Evolutionary conservation across 2,888 invertebrate genomes (phyloP).

Genomic region (Shargacucullia verbasci): DNA sequence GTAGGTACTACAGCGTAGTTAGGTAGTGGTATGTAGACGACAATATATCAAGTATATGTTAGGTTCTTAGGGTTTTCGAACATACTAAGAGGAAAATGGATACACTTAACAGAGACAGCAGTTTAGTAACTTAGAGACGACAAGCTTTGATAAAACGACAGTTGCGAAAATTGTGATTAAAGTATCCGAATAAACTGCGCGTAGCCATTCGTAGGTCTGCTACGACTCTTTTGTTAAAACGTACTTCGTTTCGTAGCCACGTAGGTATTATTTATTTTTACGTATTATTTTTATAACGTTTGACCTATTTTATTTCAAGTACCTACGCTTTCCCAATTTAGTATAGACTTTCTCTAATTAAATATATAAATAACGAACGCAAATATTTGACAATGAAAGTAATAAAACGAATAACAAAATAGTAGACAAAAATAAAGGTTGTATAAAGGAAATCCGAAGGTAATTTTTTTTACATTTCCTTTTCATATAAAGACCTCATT

Average conservation of each 20-base stretch:
- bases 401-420: conserved; percentile 18
- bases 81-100: neutral
- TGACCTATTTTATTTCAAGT: too few relatives aligned
- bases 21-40: conserved; percentile 28
- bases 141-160: too few relatives aligned
- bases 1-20: conserved; percentile 13
- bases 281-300: too few relatives aligned
- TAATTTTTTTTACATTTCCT: conserved; percentile 38
- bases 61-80: conserved; percentile 26
- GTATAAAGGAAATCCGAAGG: conserved; percentile 31
- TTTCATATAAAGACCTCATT: conserved; percentile 49
- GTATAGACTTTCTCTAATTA: too few relatives aligned
- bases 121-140: too few relatives aligned
- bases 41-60: conserved; percentile 24
- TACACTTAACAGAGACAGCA: neutral
- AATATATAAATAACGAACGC: neutral
- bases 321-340: too few relatives aligned
- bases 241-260: neutral
- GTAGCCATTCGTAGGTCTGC: neutral
- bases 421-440: conserved; percentile 12
- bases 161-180: too few relatives aligned
- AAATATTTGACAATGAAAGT: conserved; percentile 15
- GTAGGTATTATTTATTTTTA: neutral
- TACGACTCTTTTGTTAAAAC: neutral
- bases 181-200: neutral